Evolutionary conservation across 2,888 invertebrate genomes (phyloP).

Genomic region (Melinaea menophilus): DNA sequence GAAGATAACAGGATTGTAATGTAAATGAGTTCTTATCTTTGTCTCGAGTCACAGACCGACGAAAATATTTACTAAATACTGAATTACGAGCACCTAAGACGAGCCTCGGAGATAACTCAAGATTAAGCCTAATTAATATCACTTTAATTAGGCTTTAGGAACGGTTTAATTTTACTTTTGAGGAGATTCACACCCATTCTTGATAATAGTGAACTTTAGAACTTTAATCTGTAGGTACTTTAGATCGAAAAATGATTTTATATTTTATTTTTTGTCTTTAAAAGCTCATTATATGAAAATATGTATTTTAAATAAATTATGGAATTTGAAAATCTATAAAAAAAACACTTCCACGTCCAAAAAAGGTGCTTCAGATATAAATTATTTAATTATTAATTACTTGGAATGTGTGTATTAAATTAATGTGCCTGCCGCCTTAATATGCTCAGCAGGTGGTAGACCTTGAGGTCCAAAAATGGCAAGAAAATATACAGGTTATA

Average conservation of each 20-base stretch:
- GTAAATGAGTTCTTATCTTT: constrained; percentile 55
- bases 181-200: constrained; percentile 2
- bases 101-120: constrained; percentile 57
- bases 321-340: too few species aligned
- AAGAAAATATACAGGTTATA: constrained; percentile 25
- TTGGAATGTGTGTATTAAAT: not conserved
- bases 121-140: constrained; percentile 69
- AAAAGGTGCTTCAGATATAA: too few species aligned
- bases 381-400: too few species aligned
- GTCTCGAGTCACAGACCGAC: constrained; percentile 50
- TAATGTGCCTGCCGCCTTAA: not conserved
- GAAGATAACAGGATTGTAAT: constrained; percentile 42
- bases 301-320: too few species aligned
- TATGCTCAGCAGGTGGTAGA: constrained; percentile 20
- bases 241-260: too few species aligned
- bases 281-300: too few species aligned
- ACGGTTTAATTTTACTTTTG: constrained; percentile 7
- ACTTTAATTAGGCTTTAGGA: constrained; percentile 43
- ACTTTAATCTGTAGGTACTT: too few species aligned
- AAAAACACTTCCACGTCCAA: too few species aligned
- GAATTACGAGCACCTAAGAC: constrained; percentile 52
- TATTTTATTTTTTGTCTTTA: too few species aligned
- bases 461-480: constrained; percentile 24
- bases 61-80: constrained; percentile 71
- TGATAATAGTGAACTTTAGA: too few species aligned